A percentile compares a stretch with the other conserved stretches of the same genome.
Evolutionary conservation across 2,113 vertebrate genomes (phyloP).

Genomic region (Megalops atlanticus): DNA sequence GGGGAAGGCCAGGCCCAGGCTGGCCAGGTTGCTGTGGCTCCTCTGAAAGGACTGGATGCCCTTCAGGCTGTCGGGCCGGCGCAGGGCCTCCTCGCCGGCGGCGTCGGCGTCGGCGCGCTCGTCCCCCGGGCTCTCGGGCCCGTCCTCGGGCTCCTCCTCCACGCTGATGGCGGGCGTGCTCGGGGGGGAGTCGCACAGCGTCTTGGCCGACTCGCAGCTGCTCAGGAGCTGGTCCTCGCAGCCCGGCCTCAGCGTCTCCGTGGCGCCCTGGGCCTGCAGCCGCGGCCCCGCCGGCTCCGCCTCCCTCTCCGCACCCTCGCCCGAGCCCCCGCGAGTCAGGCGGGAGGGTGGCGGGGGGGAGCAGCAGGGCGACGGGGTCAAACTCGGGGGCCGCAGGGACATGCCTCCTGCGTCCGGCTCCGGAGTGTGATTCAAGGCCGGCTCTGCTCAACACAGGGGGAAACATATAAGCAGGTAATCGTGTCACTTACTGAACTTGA

Average conservation of each 20-base stretch:
- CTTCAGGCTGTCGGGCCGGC: conserved; percentile 84
- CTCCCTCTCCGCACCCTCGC: conserved; percentile 45
- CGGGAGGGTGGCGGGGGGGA: conserved; percentile 63
- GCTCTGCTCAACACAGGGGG: conserved; percentile 41
- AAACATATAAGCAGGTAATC: not conserved
- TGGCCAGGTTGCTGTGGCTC: conserved; percentile 80
- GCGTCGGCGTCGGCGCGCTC: conserved; percentile 62
- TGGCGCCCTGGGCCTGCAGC: conserved; percentile 67
- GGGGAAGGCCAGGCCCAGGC: conserved; percentile 86
- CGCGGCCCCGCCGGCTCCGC: not conserved
- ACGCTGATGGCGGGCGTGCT: conserved; percentile 61
- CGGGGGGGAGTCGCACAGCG: conserved; percentile 73
- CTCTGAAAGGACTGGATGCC: conserved; percentile 86
- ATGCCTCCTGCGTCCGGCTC: conserved; percentile 58
- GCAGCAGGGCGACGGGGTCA: conserved; percentile 73
- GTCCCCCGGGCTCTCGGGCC: conserved; percentile 33
- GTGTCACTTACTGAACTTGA: too few species aligned
- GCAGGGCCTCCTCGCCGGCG: conserved; percentile 67
- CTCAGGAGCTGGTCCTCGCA: conserved; percentile 79
- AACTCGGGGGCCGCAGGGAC: conserved; percentile 74
- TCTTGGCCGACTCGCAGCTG: conserved; percentile 92
- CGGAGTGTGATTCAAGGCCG: conserved; percentile 50
- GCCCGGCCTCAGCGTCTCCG: conserved; percentile 68
- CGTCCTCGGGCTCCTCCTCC: conserved; percentile 65
- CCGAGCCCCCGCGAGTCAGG: conserved; percentile 49